phyloP scores from a whole-genome alignment of 2,888 invertebrate genomes.

The Augochlorella aurata region DNA sequence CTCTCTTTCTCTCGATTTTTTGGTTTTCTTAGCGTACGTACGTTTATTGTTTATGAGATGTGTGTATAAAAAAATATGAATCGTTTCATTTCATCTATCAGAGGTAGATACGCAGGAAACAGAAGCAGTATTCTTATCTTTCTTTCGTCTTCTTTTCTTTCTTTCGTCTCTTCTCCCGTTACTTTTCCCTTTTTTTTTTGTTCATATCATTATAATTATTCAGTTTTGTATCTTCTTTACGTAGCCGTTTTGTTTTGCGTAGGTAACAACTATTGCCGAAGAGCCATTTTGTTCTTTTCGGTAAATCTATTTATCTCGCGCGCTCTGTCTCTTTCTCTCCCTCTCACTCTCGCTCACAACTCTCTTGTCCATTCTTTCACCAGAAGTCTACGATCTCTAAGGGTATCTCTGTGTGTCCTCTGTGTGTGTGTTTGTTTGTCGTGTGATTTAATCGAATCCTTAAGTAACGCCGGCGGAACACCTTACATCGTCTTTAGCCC shows the following conservation, averaged over 20 bases:
- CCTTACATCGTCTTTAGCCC: not conserved
- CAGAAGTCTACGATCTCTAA: slow-evolving; percentile 22
- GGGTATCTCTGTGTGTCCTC: not conserved
- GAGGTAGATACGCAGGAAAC: slow-evolving; percentile 79
- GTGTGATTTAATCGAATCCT: slow-evolving; percentile 5
- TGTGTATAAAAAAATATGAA: slow-evolving; percentile 78
- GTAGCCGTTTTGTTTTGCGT: slow-evolving; percentile 22
- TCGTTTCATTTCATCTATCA: slow-evolving; percentile 75
- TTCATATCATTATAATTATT: slow-evolving; percentile 21
- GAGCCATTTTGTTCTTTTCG: slow-evolving; percentile 15
- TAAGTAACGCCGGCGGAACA: not conserved
- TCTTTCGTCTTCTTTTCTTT: slow-evolving; percentile 26
- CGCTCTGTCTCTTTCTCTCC: slow-evolving; percentile 31
- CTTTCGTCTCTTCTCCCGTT: slow-evolving; percentile 54
- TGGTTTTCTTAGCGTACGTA: slow-evolving; percentile 68
- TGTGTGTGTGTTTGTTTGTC: no score
- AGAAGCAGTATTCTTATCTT: slow-evolving; percentile 72
- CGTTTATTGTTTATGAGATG: slow-evolving; percentile 73
- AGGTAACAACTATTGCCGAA: slow-evolving; percentile 50
- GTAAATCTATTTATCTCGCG: slow-evolving; percentile 4
- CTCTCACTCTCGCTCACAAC: slow-evolving; percentile 18
- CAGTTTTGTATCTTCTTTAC: slow-evolving; percentile 33
- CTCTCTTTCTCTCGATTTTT: slow-evolving; percentile 30
- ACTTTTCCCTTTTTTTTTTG: not conserved
- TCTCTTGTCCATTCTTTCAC: slow-evolving; percentile 10